Conservation (phyloP, 2,888 invertebrate species). For the Tanypteryx hageni region DNA sequence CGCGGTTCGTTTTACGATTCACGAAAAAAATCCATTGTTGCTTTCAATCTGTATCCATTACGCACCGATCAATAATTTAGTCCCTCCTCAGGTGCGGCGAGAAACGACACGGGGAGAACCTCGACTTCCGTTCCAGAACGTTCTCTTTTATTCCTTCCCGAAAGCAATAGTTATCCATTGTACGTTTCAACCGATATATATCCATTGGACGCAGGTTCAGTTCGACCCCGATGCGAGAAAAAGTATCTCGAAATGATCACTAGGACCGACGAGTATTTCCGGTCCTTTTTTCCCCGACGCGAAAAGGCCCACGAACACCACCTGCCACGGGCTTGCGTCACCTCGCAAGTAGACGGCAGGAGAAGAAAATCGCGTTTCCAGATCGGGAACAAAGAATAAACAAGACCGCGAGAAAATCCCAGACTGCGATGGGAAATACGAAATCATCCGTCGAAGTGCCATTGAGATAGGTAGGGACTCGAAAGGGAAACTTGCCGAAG, state of each 20-base stretch:
- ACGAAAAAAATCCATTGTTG: no score
- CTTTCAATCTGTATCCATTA: background rate
- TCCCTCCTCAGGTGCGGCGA: background rate
- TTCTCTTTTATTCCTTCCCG: background rate
- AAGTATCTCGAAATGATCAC: conserved; percentile 1
- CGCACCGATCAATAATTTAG: background rate
- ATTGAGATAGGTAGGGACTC: no score
- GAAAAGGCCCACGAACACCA: background rate
- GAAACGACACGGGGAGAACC: background rate
- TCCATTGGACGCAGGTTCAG: background rate
- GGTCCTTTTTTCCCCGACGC: conserved; percentile 2
- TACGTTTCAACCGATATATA: background rate
- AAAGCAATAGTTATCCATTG: conserved; percentile 14
- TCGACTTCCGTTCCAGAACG: background rate
- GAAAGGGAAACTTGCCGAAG: background rate
- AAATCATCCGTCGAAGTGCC: no score
- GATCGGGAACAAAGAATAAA: no score
- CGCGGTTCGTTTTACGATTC: no score
- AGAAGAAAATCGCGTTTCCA: background rate
- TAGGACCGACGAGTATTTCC: conserved; percentile 25
- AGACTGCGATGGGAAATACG: no score
- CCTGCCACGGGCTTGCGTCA: background rate
- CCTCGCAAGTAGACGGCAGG: background rate
- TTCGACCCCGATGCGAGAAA: background rate
- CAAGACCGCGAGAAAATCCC: no score